A percentile compares a stretch with the other conserved stretches of the same genome.
phyloP scores from a whole-genome alignment of 2,797 vertebrate genomes.

The Diceros bicornis region DNA sequence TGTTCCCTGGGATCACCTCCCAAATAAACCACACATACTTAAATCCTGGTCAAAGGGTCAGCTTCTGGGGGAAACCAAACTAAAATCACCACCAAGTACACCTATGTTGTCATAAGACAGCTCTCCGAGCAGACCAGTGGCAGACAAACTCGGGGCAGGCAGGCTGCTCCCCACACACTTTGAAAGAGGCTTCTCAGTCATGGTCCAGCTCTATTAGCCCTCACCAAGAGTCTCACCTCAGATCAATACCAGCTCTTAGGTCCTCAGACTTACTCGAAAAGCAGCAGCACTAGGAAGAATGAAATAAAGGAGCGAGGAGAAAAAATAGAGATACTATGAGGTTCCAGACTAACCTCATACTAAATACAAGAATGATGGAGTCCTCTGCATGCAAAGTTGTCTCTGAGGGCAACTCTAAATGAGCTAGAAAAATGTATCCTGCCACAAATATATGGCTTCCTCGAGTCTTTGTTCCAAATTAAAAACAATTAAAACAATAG shows the following conservation, averaged over 20 bases:
- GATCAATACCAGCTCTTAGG: not conserved
- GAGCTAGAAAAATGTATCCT: not conserved
- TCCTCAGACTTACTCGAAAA: not conserved
- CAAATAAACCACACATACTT: too few species aligned
- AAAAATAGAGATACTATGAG: not conserved
- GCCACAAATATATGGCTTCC: not conserved
- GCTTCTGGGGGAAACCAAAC: not conserved
- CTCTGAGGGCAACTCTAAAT: not conserved
- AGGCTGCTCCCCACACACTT: fast-evolving
- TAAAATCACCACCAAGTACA: not conserved
- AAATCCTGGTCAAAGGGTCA: not conserved
- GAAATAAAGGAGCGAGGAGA: not conserved
- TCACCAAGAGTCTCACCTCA: not conserved
- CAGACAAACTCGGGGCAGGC: not conserved
- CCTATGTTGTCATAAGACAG: not conserved
- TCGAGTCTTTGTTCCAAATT: not conserved
- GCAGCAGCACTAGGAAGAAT: not conserved
- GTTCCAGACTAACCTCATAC: not conserved
- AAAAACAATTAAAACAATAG: not conserved
- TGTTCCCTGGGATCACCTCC: not conserved
- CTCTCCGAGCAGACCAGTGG: not conserved
- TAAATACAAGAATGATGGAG: not conserved
- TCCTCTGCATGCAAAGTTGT: not conserved
- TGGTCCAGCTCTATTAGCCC: not conserved
- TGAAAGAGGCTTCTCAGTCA: not conserved